A percentile compares a stretch with the other conserved stretches of the same genome.
These are phyloP conservation scores for Tiaroga cobitis DNA, from an alignment of 2,797 vertebrate genomes.

Conservation along the genomic window DNA sequence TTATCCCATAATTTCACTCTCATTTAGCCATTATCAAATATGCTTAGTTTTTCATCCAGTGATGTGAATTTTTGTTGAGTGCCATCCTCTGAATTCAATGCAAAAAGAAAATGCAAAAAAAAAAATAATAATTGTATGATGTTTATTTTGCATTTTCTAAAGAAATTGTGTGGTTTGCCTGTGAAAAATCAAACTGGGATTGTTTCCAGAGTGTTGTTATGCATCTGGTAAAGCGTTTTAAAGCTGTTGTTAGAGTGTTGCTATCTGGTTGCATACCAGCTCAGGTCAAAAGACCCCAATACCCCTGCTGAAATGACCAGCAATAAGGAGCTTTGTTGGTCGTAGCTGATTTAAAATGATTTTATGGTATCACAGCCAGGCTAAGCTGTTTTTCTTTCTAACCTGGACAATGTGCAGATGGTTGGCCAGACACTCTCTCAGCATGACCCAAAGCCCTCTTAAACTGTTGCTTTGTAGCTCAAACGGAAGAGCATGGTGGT, in stretches of 20 bases:
- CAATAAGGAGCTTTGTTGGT: background rate
- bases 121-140: background rate
- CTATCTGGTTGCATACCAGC: background rate
- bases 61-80: background rate
- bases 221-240: background rate
- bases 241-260: no score
- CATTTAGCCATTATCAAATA: constrained; percentile 5
- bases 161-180: background rate
- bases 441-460: background rate
- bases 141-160: background rate
- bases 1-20: background rate
- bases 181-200: background rate
- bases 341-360: background rate
- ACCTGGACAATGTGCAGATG: background rate
- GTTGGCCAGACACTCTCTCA: background rate
- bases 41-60: background rate
- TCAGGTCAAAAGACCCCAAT: background rate
- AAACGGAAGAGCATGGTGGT: background rate
- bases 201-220: background rate
- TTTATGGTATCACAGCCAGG: background rate
- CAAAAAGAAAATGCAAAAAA: background rate
- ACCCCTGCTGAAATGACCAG: background rate
- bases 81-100: background rate
- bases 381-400: background rate
- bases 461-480: background rate